Evolutionary conservation across 2,888 invertebrate genomes (phyloP).

Genomic region (Dryadula phaetusa): DNA sequence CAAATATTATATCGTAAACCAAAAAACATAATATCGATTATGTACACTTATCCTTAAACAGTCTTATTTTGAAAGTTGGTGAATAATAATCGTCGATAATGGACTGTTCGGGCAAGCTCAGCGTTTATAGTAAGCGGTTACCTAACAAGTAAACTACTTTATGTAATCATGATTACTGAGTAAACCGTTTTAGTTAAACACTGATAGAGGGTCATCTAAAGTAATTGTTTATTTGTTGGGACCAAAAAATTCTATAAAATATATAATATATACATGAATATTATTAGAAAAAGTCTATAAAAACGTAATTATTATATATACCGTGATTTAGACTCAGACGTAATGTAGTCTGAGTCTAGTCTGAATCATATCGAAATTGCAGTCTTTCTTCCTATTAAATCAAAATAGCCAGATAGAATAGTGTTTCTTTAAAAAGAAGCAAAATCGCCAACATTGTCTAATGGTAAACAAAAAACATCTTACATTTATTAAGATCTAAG

Average conservation of each 20-base stretch:
- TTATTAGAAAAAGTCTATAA: no score
- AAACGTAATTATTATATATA: no score
- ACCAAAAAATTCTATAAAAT: no score
- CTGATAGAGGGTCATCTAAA: constrained; percentile 5
- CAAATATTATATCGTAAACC: neutral
- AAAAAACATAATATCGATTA: neutral
- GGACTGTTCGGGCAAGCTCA: constrained; percentile 6
- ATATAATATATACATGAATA: no score
- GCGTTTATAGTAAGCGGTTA: constrained; percentile 16
- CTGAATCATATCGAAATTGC: no score
- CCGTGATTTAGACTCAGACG: no score
- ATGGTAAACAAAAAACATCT: neutral
- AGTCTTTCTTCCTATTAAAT: no score
- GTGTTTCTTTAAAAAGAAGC: neutral
- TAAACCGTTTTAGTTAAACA: constrained; percentile 21
- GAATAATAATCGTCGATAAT: constrained; percentile 18
- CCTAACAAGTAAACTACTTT: constrained; percentile 25
- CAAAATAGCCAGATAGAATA: no score
- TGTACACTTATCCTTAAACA: constrained; percentile 1
- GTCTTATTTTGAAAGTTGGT: constrained; percentile 16
- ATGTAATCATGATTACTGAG: constrained; percentile 23
- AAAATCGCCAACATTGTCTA: neutral
- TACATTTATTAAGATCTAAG: neutral
- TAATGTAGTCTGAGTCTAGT: no score
- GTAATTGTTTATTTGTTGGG: neutral